A percentile compares a stretch with the other conserved stretches of the same genome.
phyloP scores from a whole-genome alignment of 2,113 vertebrate genomes.

The Lepus americanus region DNA sequence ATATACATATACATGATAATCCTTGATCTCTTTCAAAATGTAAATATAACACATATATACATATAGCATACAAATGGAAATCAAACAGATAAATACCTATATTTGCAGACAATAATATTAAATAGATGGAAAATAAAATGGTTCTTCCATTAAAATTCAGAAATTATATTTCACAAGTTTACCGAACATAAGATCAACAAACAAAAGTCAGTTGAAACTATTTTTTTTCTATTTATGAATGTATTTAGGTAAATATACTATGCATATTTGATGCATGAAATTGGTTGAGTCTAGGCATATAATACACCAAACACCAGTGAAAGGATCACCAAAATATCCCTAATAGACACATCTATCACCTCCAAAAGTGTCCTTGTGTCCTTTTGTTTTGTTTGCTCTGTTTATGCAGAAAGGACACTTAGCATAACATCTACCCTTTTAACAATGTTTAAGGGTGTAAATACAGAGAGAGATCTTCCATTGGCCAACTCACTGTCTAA shows the following conservation, averaged over 20 bases:
- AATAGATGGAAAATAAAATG: neutral
- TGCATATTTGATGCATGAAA: neutral
- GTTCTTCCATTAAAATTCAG: neutral
- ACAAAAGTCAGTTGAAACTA: neutral
- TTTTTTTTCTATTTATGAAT: neutral
- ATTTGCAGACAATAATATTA: neutral
- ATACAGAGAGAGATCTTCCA: too few species aligned
- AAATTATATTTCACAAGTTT: neutral
- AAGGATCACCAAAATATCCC: neutral
- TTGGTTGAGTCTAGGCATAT: neutral
- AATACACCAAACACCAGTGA: neutral
- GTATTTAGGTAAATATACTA: neutral
- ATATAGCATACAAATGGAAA: neutral
- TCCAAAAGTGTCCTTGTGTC: neutral
- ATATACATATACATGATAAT: too few species aligned
- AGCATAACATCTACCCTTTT: neutral
- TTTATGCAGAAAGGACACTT: neutral
- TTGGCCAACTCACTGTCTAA: too few species aligned
- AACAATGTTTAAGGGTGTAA: neutral
- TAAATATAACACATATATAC: too few species aligned
- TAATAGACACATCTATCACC: neutral
- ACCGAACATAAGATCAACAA: neutral
- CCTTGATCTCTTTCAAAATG: too few species aligned
- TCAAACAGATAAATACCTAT: neutral
- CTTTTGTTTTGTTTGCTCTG: neutral